Percentiles rank a stretch among this genome's conserved stretches.
These are phyloP conservation scores for Percopsis transmontana DNA, from an alignment of 2,113 vertebrate species.

Conservation along the genomic window DNA sequence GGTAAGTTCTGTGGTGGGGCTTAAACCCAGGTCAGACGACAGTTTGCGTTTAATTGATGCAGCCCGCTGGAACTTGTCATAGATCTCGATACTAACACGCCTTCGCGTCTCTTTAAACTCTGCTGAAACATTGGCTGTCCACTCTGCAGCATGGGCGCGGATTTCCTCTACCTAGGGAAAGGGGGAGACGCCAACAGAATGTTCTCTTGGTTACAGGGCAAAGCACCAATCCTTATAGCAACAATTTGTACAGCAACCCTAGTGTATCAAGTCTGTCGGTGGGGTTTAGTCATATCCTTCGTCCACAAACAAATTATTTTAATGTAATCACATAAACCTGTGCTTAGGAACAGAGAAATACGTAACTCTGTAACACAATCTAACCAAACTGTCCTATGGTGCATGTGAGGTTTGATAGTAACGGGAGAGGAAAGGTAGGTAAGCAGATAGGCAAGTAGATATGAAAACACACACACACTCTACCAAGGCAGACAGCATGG, in stretches of 20 bases:
- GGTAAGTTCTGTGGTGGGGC: constrained; percentile 81
- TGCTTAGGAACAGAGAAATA: too few species aligned
- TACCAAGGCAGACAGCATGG: not conserved
- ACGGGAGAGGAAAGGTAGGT: not conserved
- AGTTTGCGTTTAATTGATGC: constrained; percentile 96
- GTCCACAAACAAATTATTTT: too few species aligned
- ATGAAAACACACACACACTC: not conserved
- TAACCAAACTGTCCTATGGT: too few species aligned
- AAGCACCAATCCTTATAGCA: not conserved
- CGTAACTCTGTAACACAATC: too few species aligned
- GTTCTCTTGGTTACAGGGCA: not conserved
- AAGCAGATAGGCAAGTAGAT: not conserved
- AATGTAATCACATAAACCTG: too few species aligned
- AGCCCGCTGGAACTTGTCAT: constrained; percentile 95
- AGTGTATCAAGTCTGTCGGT: too few species aligned
- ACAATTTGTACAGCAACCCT: not conserved
- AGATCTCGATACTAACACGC: constrained; percentile 95
- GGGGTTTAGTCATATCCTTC: too few species aligned
- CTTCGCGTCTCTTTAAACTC: constrained; percentile 96
- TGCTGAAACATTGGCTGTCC: constrained; percentile 95
- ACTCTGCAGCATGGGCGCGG: constrained; percentile 94
- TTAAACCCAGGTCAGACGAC: constrained; percentile 88
- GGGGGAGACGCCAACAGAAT: not conserved
- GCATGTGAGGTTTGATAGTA: not conserved
- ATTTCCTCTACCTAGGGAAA: constrained; percentile 90